A percentile compares a stretch with the other conserved stretches of the same genome.
Evolutionary conservation across 2,113 vertebrate species (phyloP).

Genomic region (Paralichthys olivaceus): DNA sequence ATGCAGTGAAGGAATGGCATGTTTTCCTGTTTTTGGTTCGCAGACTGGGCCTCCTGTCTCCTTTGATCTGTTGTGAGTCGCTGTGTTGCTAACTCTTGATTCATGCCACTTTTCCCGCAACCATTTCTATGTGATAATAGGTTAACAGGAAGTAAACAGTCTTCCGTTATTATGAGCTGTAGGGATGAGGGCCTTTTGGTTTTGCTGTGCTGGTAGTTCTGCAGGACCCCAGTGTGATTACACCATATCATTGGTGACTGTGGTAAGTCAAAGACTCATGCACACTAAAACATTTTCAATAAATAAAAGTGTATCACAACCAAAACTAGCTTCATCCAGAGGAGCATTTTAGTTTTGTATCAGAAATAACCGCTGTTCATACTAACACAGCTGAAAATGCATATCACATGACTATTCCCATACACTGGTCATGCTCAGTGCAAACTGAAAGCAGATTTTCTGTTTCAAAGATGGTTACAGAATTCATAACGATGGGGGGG

Average conservation of each 20-base stretch:
- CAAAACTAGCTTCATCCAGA: no score
- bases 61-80: constrained; percentile 38
- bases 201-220: constrained; percentile 15
- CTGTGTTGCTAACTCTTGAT: constrained; percentile 31
- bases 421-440: background rate
- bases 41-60: constrained; percentile 24
- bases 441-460: background rate
- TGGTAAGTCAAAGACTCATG: background rate
- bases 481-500: no score
- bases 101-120: constrained; percentile 19
- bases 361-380: no score
- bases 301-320: background rate
- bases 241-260: constrained; percentile 25
- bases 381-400: no score
- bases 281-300: background rate
- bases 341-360: no score
- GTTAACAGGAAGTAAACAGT: constrained; percentile 10
- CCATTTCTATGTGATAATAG: constrained; percentile 10
- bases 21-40: constrained; percentile 50
- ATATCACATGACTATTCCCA: background rate
- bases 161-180: constrained; percentile 21
- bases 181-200: constrained; percentile 14
- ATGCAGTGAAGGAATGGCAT: constrained; percentile 35
- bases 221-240: constrained; percentile 27
- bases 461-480: background rate